phyloP scores from a whole-genome alignment of 2,888 invertebrate genomes.

The Leptinotarsa tumamoca region DNA sequence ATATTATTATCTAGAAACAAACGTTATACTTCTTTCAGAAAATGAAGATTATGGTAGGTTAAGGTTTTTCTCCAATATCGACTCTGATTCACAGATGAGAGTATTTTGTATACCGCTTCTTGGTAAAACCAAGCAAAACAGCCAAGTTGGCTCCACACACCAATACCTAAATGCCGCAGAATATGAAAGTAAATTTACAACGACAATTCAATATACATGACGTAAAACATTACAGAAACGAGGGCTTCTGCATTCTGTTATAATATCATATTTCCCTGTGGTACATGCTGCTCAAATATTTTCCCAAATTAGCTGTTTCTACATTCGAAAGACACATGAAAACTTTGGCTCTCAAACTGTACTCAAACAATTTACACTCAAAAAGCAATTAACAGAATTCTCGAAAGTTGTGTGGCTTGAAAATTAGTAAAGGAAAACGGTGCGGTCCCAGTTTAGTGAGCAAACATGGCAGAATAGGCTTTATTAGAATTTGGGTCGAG shows the following conservation, averaged over 20 bases:
- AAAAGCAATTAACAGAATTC: slow-evolving; percentile 63
- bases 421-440: slow-evolving; percentile 62
- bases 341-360: slow-evolving; percentile 37
- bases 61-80: no score
- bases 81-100: no score
- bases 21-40: no score
- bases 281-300: background rate
- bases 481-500: slow-evolving; percentile 57
- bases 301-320: slow-evolving; percentile 10
- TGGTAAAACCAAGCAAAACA: no score
- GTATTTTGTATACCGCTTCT: no score
- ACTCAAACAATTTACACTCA: slow-evolving; percentile 59
- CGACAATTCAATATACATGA: no score
- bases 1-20: no score
- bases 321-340: slow-evolving; percentile 38
- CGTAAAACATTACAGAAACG: no score
- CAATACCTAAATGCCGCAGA: no score
- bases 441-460: slow-evolving; percentile 54
- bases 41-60: no score
- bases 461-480: slow-evolving; percentile 60
- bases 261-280: background rate
- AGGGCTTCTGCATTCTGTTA: background rate
- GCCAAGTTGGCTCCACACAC: no score
- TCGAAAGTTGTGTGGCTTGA: slow-evolving; percentile 58
- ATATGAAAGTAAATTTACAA: no score